These are phyloP conservation scores for Lagocephalus sceleratus DNA, from an alignment of 2,797 vertebrate species.

Conservation along the genomic window DNA sequence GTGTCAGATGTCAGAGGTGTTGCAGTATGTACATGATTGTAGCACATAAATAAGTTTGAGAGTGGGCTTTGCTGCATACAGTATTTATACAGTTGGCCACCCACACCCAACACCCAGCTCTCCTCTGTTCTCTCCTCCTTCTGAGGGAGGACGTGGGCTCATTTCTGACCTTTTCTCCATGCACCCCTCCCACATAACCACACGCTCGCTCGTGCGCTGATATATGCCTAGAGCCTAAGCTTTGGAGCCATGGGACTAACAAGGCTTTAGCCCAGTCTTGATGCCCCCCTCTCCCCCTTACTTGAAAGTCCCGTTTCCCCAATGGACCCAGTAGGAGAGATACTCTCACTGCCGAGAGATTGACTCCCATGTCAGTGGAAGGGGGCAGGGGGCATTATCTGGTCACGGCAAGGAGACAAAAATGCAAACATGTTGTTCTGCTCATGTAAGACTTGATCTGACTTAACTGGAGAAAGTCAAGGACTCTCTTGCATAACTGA, in stretches of 20 bases:
- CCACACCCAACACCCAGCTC: slow-evolving; percentile 54
- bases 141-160: slow-evolving; percentile 63
- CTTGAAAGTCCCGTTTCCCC: slow-evolving; percentile 49
- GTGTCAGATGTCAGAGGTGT: slow-evolving; percentile 18
- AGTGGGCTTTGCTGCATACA: slow-evolving; percentile 27
- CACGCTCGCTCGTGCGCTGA: slow-evolving; percentile 26
- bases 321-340: slow-evolving; percentile 21
- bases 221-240: slow-evolving; percentile 32
- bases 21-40: slow-evolving; percentile 1
- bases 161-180: slow-evolving; percentile 63
- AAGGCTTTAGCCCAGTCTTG: slow-evolving; percentile 46
- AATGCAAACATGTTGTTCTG: slow-evolving; percentile 4
- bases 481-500: slow-evolving; percentile 7
- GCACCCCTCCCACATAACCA: slow-evolving; percentile 58
- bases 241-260: slow-evolving; percentile 42
- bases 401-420: slow-evolving; percentile 14
- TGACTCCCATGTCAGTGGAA: slow-evolving; percentile 7
- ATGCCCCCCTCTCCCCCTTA: slow-evolving; percentile 24
- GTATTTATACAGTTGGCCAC: slow-evolving; percentile 47
- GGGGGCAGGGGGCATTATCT: slow-evolving; percentile 16
- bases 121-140: slow-evolving; percentile 50
- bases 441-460: slow-evolving; percentile 1
- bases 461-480: not conserved
- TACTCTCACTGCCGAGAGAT: slow-evolving; percentile 20
- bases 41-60: slow-evolving; percentile 15